Base-by-base conservation (phyloP, 2,888 invertebrate species). In the Thymelicus lineola region DNA sequence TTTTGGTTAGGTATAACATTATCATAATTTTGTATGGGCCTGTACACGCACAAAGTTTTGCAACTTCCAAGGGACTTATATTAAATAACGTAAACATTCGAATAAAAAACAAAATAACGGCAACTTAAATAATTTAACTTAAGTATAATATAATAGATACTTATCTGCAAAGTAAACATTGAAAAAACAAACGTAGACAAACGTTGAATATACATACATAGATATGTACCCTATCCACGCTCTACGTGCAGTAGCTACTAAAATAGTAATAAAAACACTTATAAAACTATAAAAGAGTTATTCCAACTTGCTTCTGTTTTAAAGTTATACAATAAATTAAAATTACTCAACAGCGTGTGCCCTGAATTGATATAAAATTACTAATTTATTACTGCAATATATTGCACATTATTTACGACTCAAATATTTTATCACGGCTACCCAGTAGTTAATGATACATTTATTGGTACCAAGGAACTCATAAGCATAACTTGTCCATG, bases 331-430 rank as follows among this genome's bases (percentile, higher is more conserved):
- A 15, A 17, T 50, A 50, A 50, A 50, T 17, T 42, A 42, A 50
- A 50, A 50, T 17, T 42, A 42, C 42, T 50, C 17, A 50, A 15
- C 17, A 15, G 48, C 55, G 12, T 55, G 20, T 55, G n/a, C 12
- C 5, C 28, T 28, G 28, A 55, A 55, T 55, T 55, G 14, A 55
- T 55, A 28, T 14, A 53, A 53, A 10, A 28, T 55, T 55, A 61
- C 46, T 61, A 35, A 10, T 55, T 55, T 55, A 61, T 61, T 61
- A 35, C 45, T 61, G 28, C 61, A 46, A 61, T 61, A 61, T 46
- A 59, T 59, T 59, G 38, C 15, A 7, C 9, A 28, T 28, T 55
- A 55, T 55, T 55, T 55, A 55, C 2, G 48, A 17, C 17, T 50
- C 28, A 55, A 28, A 28, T 14, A 55, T 28, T 55, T 55, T 55